A percentile compares a stretch with the other conserved stretches of the same genome.
Evolutionary conservation across 2,113 vertebrate species (phyloP).

Genomic region (Tylochromis polylepis): DNA sequence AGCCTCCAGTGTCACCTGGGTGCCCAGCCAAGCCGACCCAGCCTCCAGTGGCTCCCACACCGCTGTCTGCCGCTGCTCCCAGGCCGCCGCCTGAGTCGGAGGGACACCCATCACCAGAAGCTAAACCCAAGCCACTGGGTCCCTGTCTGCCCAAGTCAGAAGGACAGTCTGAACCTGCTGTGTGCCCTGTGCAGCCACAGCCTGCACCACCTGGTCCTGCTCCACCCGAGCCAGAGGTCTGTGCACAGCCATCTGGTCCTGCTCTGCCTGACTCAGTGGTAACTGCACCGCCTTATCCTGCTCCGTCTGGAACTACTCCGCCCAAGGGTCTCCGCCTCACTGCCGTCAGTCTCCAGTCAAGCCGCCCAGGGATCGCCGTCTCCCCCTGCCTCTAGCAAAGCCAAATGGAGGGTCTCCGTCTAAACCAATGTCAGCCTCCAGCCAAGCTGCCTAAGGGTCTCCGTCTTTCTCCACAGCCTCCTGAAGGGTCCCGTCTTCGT

Average conservation of each 20-base stretch:
- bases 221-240: too few species aligned
- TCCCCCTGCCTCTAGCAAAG: neutral
- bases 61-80: neutral
- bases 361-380: neutral
- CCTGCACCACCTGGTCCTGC: neutral
- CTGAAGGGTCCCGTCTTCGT: neutral
- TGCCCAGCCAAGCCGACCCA: neutral
- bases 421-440: neutral
- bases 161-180: neutral
- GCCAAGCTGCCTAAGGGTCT: neutral
- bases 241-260: neutral
- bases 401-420: neutral
- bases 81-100: neutral
- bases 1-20: neutral
- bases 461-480: neutral
- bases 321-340: neutral
- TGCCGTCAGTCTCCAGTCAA: neutral
- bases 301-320: neutral
- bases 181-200: neutral
- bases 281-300: neutral
- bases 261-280: neutral
- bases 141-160: neutral
- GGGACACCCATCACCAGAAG: neutral
- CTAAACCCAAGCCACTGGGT: neutral
- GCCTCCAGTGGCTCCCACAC: neutral